Conservation (phyloP, 2,113 vertebrate genomes). For the Leucopsar rothschildi region DNA sequence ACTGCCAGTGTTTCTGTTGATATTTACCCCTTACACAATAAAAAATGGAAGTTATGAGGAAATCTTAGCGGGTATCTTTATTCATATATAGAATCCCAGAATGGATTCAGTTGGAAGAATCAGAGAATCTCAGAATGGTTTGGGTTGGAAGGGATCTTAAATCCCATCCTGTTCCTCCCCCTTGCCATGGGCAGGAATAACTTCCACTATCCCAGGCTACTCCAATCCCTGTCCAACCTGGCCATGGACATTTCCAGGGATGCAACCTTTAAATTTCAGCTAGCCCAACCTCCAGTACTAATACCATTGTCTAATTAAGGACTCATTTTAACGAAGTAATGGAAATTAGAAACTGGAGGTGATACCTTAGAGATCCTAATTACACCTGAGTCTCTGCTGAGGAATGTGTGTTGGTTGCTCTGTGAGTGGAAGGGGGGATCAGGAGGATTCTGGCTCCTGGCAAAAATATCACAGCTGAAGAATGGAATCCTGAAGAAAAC, state of each 20-base stretch:
- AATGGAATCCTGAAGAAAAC: neutral
- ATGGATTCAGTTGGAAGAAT: neutral
- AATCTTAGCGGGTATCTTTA: neutral
- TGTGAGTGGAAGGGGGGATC: neutral
- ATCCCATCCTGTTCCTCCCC: no score
- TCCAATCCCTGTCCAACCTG: neutral
- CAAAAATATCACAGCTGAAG: neutral
- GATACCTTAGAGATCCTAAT: neutral
- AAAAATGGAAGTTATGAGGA: fast-evolving
- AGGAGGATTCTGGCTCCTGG: fast-evolving
- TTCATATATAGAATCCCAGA: neutral
- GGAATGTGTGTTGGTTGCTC: neutral
- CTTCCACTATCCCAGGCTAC: neutral
- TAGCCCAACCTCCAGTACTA: neutral
- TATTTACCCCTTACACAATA: neutral
- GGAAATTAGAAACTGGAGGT: neutral
- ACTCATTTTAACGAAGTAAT: neutral
- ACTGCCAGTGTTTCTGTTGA: neutral
- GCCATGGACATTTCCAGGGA: neutral
- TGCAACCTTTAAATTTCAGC: neutral
- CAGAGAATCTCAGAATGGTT: neutral
- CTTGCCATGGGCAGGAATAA: neutral
- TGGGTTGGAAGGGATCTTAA: neutral
- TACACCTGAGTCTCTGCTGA: neutral
- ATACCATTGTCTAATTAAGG: neutral